Percentiles rank a stretch among this genome's conserved stretches.
Conservation (phyloP, 2,888 invertebrate genomes). For the Sabellastarte sp. region DNA sequence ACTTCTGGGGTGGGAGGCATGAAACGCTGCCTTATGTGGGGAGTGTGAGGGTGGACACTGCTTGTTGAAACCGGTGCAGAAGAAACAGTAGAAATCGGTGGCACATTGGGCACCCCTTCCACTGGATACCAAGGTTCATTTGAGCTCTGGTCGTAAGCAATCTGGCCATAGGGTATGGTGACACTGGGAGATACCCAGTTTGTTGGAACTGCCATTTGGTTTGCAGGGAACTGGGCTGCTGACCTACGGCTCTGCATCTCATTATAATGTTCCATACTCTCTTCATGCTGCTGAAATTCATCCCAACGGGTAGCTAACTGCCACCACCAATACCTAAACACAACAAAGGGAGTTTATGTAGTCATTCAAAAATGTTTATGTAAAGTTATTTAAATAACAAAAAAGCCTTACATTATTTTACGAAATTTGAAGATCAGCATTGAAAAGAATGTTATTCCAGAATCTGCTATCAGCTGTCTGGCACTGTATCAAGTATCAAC, state of each 20-base stretch:
- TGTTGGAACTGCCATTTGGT: neutral
- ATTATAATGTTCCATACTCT: conserved; percentile 36
- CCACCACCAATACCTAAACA: conserved; percentile 20
- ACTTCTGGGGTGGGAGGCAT: too few species aligned
- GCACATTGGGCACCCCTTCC: neutral
- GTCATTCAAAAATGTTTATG: too few species aligned
- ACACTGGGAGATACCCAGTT: neutral
- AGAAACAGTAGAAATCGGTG: neutral
- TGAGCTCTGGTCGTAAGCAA: neutral
- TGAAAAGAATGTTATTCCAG: too few species aligned
- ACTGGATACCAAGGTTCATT: conserved; percentile 18
- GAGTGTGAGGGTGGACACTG: neutral
- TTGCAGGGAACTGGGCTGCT: neutral
- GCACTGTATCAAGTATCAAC: too few species aligned
- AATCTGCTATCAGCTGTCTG: too few species aligned
- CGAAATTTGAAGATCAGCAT: too few species aligned
- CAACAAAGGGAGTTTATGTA: too few species aligned
- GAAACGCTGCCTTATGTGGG: neutral
- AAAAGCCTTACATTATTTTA: too few species aligned
- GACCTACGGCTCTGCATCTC: conserved; percentile 1
- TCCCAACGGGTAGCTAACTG: conserved; percentile 45
- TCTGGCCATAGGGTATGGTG: neutral
- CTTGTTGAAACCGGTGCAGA: neutral
- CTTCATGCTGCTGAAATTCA: conserved; percentile 50
- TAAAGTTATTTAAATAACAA: too few species aligned